phyloP scores from a whole-genome alignment of 2,113 vertebrate species.

The Pantherophis guttatus region DNA sequence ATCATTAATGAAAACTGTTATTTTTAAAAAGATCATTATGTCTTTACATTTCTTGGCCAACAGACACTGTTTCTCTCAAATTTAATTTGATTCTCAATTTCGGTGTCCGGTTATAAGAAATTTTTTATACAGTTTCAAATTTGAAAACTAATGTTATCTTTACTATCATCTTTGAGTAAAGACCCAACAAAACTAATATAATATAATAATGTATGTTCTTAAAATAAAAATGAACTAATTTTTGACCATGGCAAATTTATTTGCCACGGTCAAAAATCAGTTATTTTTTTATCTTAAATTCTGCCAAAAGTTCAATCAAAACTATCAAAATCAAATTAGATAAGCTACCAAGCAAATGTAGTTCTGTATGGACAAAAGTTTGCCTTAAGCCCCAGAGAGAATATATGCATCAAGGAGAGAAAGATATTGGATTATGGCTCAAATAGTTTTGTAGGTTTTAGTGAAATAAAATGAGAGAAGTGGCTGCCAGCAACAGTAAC shows the following conservation, averaged over 20 bases:
- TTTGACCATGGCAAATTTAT: background rate
- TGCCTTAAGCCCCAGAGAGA: conserved; percentile 10
- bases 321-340: background rate
- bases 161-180: background rate
- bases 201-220: background rate
- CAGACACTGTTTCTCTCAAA: background rate
- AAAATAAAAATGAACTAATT: background rate
- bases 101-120: background rate
- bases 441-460: conserved; percentile 41
- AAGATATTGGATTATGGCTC: conserved; percentile 36
- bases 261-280: fast-evolving
- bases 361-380: conserved; percentile 14
- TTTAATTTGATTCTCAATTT: background rate
- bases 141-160: background rate
- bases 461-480: conserved; percentile 45
- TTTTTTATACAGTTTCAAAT: background rate
- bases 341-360: background rate
- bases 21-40: background rate
- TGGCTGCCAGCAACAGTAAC: conserved; percentile 46
- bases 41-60: background rate
- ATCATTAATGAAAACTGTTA: background rate
- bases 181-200: background rate
- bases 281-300: background rate
- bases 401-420: background rate
- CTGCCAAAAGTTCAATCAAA: background rate